Evolutionary conservation across 2,888 invertebrate species (phyloP), one percentile per base, ranked within the genome.

Genomic region (Calameuta filiformis): DNA sequence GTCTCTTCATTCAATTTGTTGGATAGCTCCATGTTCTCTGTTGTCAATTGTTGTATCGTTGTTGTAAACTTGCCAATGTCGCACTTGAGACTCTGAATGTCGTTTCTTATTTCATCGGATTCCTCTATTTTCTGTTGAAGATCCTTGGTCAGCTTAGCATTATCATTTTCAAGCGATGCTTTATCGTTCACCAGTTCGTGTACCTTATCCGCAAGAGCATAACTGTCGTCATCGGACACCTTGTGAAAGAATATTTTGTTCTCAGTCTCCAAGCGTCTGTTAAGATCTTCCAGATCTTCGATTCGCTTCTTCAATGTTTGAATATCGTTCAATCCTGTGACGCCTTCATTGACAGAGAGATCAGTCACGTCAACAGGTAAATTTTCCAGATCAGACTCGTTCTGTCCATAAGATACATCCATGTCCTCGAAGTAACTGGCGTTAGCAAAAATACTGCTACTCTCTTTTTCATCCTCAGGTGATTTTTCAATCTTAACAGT

Each of bases 21-120:
- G 4, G 86, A 81, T 76, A 90, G 79, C 12, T 89, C 88, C 73
- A 84, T 84, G 79, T 91, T 91, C 80, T 91, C 91, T 3, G 80
- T 85, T 1, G 85, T 90, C 30, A 91, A 80, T 23, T 85, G 71
- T 73, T 80, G 79, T 75, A 91, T 83, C 1, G 89, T 89, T 77
- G 87, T 78, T 34, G 89, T 81, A 12, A 91, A 81, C 31, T 84
- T 83, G 71, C 86, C 83, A 35, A 90, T 87, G 33, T 84, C 87
- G 15, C 82, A 77, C 79, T 86, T 90, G n/a, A 91, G 82, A 11
- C 86, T 86, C 23, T 77, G 80, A 40, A 91, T 80, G 35, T 85
- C 87, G 31, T 80, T 86, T 73, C 87, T 85, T 23, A 91, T 86
- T 35, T 89, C 91, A 11, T 87, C 85, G 31, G 85, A 81, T 79